Conservation (phyloP, 2,113 vertebrate species). For the Saccopteryx leptura region DNA sequence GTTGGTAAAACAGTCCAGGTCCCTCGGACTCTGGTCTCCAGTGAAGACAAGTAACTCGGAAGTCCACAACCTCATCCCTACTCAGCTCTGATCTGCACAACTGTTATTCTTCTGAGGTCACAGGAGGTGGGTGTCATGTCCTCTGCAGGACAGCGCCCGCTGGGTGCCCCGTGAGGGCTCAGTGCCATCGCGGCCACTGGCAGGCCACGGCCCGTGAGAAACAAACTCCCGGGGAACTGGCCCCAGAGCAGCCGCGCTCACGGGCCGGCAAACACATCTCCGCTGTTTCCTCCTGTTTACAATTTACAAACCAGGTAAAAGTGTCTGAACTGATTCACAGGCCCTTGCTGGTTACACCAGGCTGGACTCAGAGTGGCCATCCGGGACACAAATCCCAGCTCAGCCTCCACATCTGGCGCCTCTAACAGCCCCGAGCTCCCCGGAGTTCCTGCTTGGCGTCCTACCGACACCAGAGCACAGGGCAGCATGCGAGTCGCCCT, state of each 20-base stretch:
- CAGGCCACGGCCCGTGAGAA: background rate
- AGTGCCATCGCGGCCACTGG: accelerated
- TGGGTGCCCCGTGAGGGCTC: background rate
- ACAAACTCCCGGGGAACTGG: background rate
- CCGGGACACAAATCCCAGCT: too few relatives aligned
- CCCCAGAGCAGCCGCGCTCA: accelerated
- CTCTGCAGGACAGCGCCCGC: accelerated
- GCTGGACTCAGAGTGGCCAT: accelerated
- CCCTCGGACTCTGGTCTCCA: background rate
- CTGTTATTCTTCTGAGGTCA: background rate
- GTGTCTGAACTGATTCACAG: background rate
- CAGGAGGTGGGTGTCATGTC: background rate
- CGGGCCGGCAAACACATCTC: accelerated
- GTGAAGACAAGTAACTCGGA: background rate
- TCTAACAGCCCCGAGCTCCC: too few relatives aligned
- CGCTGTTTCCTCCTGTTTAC: accelerated
- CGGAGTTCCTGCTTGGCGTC: background rate
- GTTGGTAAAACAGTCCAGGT: accelerated
- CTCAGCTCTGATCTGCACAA: accelerated
- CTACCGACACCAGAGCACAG: background rate
- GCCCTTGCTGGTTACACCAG: background rate
- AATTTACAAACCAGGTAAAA: accelerated
- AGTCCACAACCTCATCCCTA: too few relatives aligned
- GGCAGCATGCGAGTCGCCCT: accelerated
- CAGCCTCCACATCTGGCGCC: too few relatives aligned